A percentile compares a stretch with the other conserved stretches of the same genome.
Conservation (phyloP, 2,888 invertebrate genomes). For the Eilema depressum region DNA sequence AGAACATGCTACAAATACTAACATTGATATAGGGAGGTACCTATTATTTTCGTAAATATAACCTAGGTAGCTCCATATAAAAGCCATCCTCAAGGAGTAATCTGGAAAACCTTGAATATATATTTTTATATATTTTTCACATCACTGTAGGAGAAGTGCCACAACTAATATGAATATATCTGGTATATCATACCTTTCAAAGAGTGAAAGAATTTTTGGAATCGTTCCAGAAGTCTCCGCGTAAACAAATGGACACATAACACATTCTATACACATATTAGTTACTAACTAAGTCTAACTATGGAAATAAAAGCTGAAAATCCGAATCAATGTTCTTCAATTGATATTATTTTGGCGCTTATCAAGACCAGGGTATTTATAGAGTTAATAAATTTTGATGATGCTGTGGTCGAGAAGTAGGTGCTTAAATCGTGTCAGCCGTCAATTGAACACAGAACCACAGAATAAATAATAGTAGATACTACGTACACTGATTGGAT, state of each 20-base stretch:
- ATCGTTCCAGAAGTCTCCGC: neutral
- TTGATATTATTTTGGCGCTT: neutral
- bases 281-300: neutral
- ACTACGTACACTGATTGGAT: conserved; percentile 2
- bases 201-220: neutral
- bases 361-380: neutral
- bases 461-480: too few species aligned
- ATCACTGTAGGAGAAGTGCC: neutral
- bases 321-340: neutral
- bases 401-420: neutral
- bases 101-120: too few species aligned
- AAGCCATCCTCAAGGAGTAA: too few species aligned
- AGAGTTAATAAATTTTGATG: conserved; percentile 8
- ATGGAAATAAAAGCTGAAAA: neutral
- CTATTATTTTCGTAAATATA: too few species aligned
- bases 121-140: neutral
- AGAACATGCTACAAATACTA: too few species aligned
- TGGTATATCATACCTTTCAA: neutral
- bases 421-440: neutral
- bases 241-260: neutral
- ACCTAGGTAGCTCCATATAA: too few species aligned
- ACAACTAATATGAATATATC: neutral
- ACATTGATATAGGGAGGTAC: too few species aligned
- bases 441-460: neutral
- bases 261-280: neutral